Base-by-base conservation (phyloP, 2,888 invertebrate species). In the Platypus cylindrus region DNA sequence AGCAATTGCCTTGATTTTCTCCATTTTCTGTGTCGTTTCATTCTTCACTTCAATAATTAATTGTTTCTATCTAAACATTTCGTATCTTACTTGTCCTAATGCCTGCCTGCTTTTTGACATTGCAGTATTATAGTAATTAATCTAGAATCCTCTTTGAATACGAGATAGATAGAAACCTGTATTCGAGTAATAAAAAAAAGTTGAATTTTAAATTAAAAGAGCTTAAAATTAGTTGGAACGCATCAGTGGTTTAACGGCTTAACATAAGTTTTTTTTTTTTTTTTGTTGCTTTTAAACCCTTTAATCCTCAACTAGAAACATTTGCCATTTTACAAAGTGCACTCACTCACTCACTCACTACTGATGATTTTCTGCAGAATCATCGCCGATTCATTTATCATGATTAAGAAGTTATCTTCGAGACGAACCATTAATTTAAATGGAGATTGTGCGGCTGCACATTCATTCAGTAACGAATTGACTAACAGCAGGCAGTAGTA, bases 371-470 rank as follows among this genome's bases (percentile, higher is more conserved):
- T 46, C 44, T 43, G 50, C 48, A 38, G 47, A 50, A 48, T 52
- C 52, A 52, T 49, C 48, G 35, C 37, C 34, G 36, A 43, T 41
- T 45, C 45, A 50, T 52, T 49, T 48, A 49, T 52, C 50, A 51
- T 48, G 50, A 52, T 52, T 50, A 52, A 45, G 45, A 47, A 44
- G 47, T 48, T 48, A 48, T 48, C 47, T 43, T 45, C 43, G 44
- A 49, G 48, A 44, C 45, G 47, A 45, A 44, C 47, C 48, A 48
- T 47, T 46, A 50, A 49, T 47, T 47, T 43, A 45, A 45, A 45
- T 43, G 40, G 43, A 43, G 42, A 42, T 41, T 38, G 26, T 35
- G 39, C 18, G 37, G 42, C 34, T 35, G 37, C 42, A 40, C 36
- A 42, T 42, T n/a, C n/a, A n/a, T n/a, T 35, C 36, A 31, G 32